Conservation (phyloP, 1,140 invertebrate species). For the Eumaeus atala region DNA sequence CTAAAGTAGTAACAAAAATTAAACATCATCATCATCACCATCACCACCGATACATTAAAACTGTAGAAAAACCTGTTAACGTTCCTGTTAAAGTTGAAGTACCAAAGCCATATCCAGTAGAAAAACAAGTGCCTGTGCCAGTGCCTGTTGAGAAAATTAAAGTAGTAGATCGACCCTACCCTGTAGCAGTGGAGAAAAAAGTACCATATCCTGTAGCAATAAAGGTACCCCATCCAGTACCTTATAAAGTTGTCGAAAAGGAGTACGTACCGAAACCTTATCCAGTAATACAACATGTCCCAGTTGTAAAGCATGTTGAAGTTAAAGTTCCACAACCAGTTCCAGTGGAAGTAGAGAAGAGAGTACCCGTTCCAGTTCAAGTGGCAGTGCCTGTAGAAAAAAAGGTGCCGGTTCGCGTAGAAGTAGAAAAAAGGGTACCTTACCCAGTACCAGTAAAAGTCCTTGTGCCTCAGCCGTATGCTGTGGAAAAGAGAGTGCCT, state of each 20-base stretch:
- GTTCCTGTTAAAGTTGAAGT: conserved; percentile 68
- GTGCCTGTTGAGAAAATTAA: conserved; percentile 79
- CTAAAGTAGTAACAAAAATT: conserved; percentile 67
- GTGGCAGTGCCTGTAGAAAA: conserved; percentile 73
- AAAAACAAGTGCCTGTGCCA: conserved; percentile 78
- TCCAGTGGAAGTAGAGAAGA: conserved; percentile 74
- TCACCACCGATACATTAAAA: conserved; percentile 77
- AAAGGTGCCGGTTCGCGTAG: conserved; percentile 63
- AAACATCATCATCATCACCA: conserved; percentile 79
- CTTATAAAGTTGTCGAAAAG: conserved; percentile 70
- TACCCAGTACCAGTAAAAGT: conserved; percentile 69
- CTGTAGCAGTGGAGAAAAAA: conserved; percentile 78
- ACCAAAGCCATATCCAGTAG: conserved; percentile 75
- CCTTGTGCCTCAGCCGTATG: conserved; percentile 74
- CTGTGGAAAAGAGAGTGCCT: conserved; percentile 73
- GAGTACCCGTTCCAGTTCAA: conserved; percentile 66
- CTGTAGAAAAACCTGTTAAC: conserved; percentile 73
- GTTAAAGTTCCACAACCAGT: conserved; percentile 71
- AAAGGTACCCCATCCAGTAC: conserved; percentile 72
- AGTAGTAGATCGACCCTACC: conserved; percentile 78
- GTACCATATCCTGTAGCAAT: conserved; percentile 79
- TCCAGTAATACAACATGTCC: conserved; percentile 74
- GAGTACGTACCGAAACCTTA: conserved; percentile 75
- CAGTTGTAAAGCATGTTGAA: conserved; percentile 65
- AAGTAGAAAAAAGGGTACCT: conserved; percentile 73